Evolutionary conservation across 1,140 invertebrate genomes (phyloP).

Genomic region (Atta cephalotes): DNA sequence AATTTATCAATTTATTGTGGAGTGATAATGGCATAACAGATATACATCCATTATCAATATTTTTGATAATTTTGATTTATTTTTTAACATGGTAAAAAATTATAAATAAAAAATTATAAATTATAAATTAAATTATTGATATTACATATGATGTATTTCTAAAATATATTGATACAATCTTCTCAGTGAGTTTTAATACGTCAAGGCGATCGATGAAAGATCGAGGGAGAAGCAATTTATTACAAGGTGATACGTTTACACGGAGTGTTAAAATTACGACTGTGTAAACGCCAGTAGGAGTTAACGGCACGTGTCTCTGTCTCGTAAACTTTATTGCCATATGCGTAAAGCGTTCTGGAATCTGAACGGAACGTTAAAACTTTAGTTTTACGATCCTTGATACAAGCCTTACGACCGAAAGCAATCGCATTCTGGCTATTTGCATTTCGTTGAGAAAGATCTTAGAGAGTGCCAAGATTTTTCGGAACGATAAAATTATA

Average conservation of each 20-base stretch:
- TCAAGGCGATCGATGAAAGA: not conserved
- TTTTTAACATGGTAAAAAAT: too few relatives aligned
- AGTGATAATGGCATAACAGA: not conserved
- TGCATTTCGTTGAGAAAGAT: constrained; percentile 14
- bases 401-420: not conserved
- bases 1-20: not conserved
- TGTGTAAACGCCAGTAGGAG: not conserved
- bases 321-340: constrained; percentile 39
- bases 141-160: not conserved
- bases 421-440: constrained; percentile 4
- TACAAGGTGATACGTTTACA: not conserved
- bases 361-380: not conserved
- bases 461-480: not conserved
- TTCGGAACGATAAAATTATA: not conserved
- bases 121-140: too few relatives aligned
- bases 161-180: not conserved
- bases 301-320: constrained; percentile 5
- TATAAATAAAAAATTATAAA: too few relatives aligned
- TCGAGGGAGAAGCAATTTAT: not conserved
- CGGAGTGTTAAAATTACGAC: not conserved
- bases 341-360: not conserved
- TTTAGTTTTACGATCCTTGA: constrained; percentile 35
- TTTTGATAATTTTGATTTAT: not conserved
- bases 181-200: not conserved
- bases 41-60: not conserved